Percentiles rank a stretch among this genome's conserved stretches.
These are phyloP conservation scores for Ischnus inquisitorius DNA, from an alignment of 2,888 invertebrate genomes.

Conservation along the genomic window DNA sequence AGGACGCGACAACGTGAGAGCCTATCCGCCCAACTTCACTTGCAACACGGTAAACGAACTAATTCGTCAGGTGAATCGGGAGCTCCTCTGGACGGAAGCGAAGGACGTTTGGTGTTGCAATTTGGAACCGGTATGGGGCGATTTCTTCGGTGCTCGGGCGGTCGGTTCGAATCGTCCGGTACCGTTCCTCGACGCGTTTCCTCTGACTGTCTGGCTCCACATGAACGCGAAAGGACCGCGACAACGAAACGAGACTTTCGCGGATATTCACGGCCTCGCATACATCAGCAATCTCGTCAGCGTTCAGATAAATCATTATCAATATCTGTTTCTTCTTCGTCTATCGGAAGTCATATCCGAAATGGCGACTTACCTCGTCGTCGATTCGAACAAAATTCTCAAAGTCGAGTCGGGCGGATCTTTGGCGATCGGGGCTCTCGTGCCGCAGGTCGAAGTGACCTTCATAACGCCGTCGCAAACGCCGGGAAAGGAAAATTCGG, in stretches of 20 bases:
- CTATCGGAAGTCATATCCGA: conserved; percentile 93
- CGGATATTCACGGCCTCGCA: conserved; percentile 93
- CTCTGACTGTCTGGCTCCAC: conserved; percentile 94
- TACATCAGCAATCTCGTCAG: conserved; percentile 94
- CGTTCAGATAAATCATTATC: conserved; percentile 97
- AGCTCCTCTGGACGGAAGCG: conserved; percentile 93
- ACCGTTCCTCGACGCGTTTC: conserved; percentile 94
- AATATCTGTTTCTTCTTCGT: conserved; percentile 95
- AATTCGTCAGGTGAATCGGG: conserved; percentile 85
- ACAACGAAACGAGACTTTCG: conserved; percentile 82
- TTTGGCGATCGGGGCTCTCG: conserved; percentile 91
- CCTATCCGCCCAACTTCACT: conserved; percentile 80
- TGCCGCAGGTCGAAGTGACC: conserved; percentile 95
- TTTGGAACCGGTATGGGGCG: conserved; percentile 97
- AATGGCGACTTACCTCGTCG: conserved; percentile 91
- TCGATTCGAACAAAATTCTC: conserved; percentile 91
- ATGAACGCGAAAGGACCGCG: conserved; percentile 82
- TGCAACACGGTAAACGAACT: conserved; percentile 87
- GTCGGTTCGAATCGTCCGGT: conserved; percentile 91
- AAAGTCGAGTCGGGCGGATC: conserved; percentile 87
- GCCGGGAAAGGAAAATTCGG: conserved; percentile 94
- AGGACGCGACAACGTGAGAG: conserved; percentile 83
- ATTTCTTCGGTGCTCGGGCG: conserved; percentile 94
- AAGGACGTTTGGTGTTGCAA: conserved; percentile 95
- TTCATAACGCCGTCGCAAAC: conserved; percentile 94